phyloP scores from a whole-genome alignment of 2,888 invertebrate species.

The Lasioglossum vierecki region DNA sequence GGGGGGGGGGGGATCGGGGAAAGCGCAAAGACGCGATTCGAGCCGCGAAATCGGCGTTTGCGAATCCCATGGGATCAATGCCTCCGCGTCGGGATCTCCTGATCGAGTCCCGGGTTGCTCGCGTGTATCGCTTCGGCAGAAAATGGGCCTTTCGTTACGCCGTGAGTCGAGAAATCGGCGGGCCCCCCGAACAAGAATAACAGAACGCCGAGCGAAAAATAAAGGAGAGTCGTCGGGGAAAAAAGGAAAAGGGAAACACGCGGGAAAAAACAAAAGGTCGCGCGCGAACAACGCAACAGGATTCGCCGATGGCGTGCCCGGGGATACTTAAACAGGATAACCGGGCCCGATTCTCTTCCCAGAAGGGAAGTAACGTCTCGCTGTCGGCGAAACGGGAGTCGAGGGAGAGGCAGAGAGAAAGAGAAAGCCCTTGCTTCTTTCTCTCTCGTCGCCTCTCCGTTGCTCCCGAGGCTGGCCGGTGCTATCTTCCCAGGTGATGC shows the following conservation, averaged over 20 bases:
- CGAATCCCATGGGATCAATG: background rate
- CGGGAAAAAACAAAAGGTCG: constrained; percentile 1
- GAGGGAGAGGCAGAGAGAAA: constrained; percentile 36
- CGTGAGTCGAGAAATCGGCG: background rate
- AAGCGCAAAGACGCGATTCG: background rate
- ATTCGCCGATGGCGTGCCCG: constrained; percentile 80
- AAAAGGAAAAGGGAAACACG: background rate
- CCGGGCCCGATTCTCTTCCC: constrained; percentile 65
- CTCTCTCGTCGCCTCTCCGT: background rate
- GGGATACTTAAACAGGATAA: constrained; percentile 77
- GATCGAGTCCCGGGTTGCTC: background rate
- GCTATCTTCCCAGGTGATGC: constrained; percentile 73
- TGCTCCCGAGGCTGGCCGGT: constrained; percentile 36
- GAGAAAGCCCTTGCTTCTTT: background rate
- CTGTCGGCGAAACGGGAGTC: constrained; percentile 73
- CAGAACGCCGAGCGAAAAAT: background rate
- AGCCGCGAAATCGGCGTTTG: background rate
- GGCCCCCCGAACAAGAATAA: background rate
- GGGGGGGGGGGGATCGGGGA: background rate
- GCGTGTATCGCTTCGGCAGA: background rate
- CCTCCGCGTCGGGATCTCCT: background rate
- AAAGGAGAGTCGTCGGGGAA: background rate
- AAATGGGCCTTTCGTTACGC: constrained; percentile 3
- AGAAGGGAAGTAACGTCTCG: constrained; percentile 76
- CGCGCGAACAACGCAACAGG: constrained; percentile 44